Percentiles rank a stretch among this genome's conserved stretches.
Conservation (phyloP, 2,888 invertebrate genomes). For the Oeneis ivallda region DNA sequence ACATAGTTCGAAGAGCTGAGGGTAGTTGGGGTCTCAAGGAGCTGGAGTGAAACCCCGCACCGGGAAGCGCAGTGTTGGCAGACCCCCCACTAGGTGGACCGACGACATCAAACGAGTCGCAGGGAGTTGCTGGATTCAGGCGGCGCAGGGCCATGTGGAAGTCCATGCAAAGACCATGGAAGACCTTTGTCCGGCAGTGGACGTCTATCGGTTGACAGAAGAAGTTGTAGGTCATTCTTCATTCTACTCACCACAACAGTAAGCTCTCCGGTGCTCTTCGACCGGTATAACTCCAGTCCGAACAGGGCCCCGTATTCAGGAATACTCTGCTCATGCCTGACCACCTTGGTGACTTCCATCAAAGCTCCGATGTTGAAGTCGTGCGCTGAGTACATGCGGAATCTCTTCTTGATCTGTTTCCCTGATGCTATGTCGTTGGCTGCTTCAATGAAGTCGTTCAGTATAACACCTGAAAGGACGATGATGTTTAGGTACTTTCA, state of each 20-base stretch:
- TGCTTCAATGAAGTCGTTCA: slow-evolving; percentile 59
- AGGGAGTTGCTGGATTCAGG: no score
- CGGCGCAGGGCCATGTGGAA: no score
- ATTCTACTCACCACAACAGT: slow-evolving; percentile 62
- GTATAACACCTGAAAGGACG: slow-evolving; percentile 59
- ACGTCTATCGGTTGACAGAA: no score
- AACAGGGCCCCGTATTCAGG: slow-evolving; percentile 69
- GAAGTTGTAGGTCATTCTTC: neutral
- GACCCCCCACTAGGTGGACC: no score
- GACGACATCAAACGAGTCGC: no score
- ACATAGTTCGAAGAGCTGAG: no score
- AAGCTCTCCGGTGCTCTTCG: slow-evolving; percentile 51
- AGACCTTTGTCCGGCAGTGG: no score
- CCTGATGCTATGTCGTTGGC: slow-evolving; percentile 57
- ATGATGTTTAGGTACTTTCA: neutral
- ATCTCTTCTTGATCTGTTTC: slow-evolving; percentile 48
- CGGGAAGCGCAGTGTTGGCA: no score
- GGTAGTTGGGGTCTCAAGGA: no score
- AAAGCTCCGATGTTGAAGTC: slow-evolving; percentile 72
- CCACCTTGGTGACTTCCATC: slow-evolving; percentile 62
- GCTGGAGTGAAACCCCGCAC: no score
- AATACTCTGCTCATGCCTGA: slow-evolving; percentile 49
- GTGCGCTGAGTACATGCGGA: slow-evolving; percentile 62
- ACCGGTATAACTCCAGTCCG: slow-evolving; percentile 61
- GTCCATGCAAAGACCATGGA: no score